A percentile compares a stretch with the other conserved stretches of the same genome.
Evolutionary conservation across 1,140 invertebrate species (phyloP).

Genomic region (Saxidomus purpurata): DNA sequence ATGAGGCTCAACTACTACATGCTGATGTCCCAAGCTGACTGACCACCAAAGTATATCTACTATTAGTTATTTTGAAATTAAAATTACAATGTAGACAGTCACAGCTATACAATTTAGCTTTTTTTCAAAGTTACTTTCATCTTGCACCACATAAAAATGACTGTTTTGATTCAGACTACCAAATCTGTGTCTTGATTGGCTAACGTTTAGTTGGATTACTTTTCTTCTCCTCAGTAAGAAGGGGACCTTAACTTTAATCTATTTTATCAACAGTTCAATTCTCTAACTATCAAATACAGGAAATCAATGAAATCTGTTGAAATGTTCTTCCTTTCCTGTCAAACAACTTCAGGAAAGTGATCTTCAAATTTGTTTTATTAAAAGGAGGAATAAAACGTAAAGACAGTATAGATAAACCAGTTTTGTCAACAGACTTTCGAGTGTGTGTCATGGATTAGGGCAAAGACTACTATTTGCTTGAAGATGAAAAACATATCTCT

Average conservation of each 20-base stretch:
- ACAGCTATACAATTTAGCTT: too few species aligned
- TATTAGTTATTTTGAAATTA: too few species aligned
- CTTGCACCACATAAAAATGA: too few species aligned
- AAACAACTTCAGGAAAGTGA: conserved; percentile 17
- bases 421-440: conserved; percentile 19
- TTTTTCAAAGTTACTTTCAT: too few species aligned
- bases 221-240: too few species aligned
- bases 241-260: background rate
- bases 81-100: too few species aligned
- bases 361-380: conserved; percentile 28
- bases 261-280: background rate
- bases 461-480: background rate
- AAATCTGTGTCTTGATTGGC: too few species aligned
- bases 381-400: background rate
- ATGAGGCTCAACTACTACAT: background rate
- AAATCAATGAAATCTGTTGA: background rate
- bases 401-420: background rate
- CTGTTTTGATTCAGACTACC: too few species aligned
- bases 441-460: conserved; percentile 10
- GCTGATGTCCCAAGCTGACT: background rate
- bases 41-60: background rate
- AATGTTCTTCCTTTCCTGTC: conserved; percentile 8
- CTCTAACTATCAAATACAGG: background rate
- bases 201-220: too few species aligned
- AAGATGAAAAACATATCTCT: conserved; percentile 8